These are phyloP conservation scores for Tangachromis dhanisi DNA, from an alignment of 2,113 vertebrate species.

Conservation along the genomic window DNA sequence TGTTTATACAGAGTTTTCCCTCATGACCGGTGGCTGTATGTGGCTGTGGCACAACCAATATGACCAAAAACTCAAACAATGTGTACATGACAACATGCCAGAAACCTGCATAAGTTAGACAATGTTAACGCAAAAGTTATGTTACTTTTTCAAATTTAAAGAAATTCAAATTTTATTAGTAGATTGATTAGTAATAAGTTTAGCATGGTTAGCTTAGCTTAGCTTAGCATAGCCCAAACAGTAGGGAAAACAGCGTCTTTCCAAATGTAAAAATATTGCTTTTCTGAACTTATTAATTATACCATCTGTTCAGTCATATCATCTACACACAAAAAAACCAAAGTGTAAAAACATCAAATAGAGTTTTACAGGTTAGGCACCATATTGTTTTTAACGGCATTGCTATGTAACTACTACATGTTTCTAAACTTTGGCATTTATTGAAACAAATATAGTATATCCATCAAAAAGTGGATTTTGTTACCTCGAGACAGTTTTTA, in stretches of 20 bases:
- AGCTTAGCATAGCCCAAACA: neutral
- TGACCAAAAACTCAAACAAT: neutral
- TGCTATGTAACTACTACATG: neutral
- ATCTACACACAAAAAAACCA: neutral
- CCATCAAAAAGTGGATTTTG: neutral
- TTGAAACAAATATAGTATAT: neutral
- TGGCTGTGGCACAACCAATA: neutral
- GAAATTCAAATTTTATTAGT: neutral
- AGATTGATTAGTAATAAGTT: neutral
- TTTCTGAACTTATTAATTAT: neutral
- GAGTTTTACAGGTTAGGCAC: neutral
- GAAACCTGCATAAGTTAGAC: neutral
- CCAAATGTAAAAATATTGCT: neutral
- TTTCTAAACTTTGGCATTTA: neutral
- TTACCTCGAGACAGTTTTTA: neutral
- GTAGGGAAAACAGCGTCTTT: neutral
- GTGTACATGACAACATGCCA: neutral
- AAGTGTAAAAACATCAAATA: neutral
- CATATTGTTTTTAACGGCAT: neutral
- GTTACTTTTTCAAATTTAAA: neutral
- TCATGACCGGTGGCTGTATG: fast-evolving
- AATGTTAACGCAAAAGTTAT: neutral
- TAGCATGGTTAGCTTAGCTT: neutral
- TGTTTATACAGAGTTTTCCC: neutral
- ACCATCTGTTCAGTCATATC: neutral